Percentiles rank a stretch among this genome's conserved stretches.
phyloP scores from a whole-genome alignment of 2,113 vertebrate species.

The Forbesichthys agassizii region DNA sequence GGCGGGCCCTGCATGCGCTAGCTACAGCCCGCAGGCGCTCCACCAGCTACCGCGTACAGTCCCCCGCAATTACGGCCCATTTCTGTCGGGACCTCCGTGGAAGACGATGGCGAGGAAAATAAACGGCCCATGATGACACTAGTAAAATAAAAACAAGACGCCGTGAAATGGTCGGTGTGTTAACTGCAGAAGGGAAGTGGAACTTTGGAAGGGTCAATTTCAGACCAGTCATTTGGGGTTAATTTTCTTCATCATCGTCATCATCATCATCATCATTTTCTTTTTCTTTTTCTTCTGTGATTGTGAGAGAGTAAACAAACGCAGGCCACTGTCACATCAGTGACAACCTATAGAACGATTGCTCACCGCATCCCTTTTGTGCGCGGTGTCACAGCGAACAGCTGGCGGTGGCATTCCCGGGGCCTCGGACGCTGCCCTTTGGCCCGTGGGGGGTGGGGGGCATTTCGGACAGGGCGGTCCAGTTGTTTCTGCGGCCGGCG shows the following conservation, averaged over 20 bases:
- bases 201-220: no score
- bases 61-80: constrained; percentile 98
- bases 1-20: constrained; percentile 90
- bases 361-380: constrained; percentile 82
- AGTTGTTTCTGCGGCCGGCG: constrained; percentile 81
- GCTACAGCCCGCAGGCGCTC: constrained; percentile 78
- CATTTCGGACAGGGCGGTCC: constrained; percentile 85
- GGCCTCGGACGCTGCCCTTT: constrained; percentile 88
- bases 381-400: constrained; percentile 87
- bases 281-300: constrained; percentile 6
- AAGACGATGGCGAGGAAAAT: constrained; percentile 86
- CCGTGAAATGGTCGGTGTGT: constrained; percentile 67
- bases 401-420: constrained; percentile 91
- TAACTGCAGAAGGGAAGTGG: no score
- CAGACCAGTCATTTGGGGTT: no score
- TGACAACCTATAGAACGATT: constrained; percentile 81
- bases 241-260: no score
- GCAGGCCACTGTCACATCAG: constrained; percentile 77
- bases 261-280: no score
- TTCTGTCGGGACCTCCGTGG: constrained; percentile 91
- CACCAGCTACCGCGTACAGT: constrained; percentile 80
- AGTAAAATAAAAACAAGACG: constrained; percentile 70
- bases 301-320: constrained; percentile 59
- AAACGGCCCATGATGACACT: constrained; percentile 71
- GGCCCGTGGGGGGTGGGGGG: constrained; percentile 82